Evolutionary conservation across 2,888 invertebrate species (phyloP).

Genomic region (Galerucella calmariensis): DNA sequence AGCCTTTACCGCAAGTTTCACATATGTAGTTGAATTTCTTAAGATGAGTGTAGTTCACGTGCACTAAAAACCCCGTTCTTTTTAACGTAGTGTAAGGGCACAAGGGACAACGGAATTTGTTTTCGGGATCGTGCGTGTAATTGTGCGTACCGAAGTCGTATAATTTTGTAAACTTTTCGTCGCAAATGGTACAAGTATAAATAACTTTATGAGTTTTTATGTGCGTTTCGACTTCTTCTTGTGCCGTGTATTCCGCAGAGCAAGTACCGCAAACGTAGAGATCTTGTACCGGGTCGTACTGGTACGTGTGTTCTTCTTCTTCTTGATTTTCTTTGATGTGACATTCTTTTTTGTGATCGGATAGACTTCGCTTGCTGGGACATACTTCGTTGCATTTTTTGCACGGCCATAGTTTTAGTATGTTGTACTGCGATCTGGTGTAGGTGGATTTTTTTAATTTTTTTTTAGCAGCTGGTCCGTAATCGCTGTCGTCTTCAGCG

Average conservation of each 20-base stretch:
- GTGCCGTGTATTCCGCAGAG: constrained; percentile 52
- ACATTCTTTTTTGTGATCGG: constrained; percentile 52
- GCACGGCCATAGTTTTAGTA: constrained; percentile 50
- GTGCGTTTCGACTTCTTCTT: constrained; percentile 54
- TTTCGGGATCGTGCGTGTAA: constrained; percentile 55
- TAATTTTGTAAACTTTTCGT: constrained; percentile 56
- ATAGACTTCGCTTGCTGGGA: constrained; percentile 48
- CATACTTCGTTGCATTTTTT: constrained; percentile 54
- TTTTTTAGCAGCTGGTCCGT: background rate
- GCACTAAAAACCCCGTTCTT: constrained; percentile 55
- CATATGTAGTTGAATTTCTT: constrained; percentile 66
- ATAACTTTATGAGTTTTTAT: constrained; percentile 54
- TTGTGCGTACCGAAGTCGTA: constrained; percentile 60
- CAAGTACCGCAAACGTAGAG: constrained; percentile 55
- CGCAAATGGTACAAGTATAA: constrained; percentile 64
- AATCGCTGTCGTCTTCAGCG: background rate
- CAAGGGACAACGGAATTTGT: constrained; percentile 56
- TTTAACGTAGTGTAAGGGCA: constrained; percentile 56
- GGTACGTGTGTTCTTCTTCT: constrained; percentile 54
- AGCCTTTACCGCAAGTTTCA: constrained; percentile 68
- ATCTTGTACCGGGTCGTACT: constrained; percentile 54
- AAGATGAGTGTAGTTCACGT: constrained; percentile 59
- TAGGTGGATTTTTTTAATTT: background rate
- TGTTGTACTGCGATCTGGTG: constrained; percentile 32
- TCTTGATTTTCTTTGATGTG: constrained; percentile 58